Percentiles rank a stretch among this genome's conserved stretches.
These are phyloP conservation scores for Zosterops japonicus DNA, from an alignment of 2,113 vertebrate genomes.

Conservation along the genomic window DNA sequence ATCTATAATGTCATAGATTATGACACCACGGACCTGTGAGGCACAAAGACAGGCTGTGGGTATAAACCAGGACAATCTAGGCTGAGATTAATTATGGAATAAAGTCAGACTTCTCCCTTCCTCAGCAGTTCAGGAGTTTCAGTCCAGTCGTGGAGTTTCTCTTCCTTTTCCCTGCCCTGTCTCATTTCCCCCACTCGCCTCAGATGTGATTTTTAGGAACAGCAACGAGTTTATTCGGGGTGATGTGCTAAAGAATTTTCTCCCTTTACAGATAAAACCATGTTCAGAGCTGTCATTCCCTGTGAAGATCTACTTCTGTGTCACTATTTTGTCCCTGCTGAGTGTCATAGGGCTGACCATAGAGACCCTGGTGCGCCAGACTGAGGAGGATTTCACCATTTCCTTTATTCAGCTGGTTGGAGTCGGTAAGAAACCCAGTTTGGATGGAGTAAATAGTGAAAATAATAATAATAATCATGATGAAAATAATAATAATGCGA, in stretches of 20 bases:
- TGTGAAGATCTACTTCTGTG: conserved; percentile 80
- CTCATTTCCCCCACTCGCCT: neutral
- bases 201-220: neutral
- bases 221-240: rapidly evolving
- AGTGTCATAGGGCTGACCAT: conserved; percentile 77
- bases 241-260: neutral
- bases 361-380: conserved; percentile 74
- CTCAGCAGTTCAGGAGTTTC: neutral
- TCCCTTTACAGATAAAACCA: conserved; percentile 76
- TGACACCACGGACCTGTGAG: neutral
- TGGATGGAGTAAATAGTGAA: neutral
- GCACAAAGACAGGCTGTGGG: neutral
- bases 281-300: conserved; percentile 79
- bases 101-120: neutral
- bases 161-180: neutral
- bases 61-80: neutral
- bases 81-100: neutral
- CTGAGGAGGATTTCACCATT: conserved; percentile 79
- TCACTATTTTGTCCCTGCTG: conserved; percentile 77
- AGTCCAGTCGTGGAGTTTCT: rapidly evolving
- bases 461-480: neutral
- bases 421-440: conserved; percentile 72
- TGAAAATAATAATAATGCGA: neutral
- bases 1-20: too few relatives aligned
- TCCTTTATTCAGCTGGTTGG: conserved; percentile 85